Base-by-base conservation (phyloP, 1,140 invertebrate species). In the Pseudachorutes palmiensis region DNA sequence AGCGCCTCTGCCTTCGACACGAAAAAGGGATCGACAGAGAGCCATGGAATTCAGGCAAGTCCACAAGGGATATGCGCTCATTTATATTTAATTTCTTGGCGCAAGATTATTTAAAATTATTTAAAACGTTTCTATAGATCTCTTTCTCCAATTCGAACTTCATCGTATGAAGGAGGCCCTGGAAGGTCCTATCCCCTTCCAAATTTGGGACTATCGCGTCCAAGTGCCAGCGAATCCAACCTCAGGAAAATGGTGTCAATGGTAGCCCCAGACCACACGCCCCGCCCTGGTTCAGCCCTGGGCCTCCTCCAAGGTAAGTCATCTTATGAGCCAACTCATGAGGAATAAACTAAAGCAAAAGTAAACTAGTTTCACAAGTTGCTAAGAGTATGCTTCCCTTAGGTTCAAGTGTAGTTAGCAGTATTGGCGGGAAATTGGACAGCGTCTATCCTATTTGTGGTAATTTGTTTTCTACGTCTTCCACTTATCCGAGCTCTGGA, bases 191-290 rank as follows among this genome's bases (percentile, higher is more conserved):
- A 61, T 55, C 62, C 72, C 48, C 63, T 74, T 58, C 77, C 77
- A 31, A 76, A 70, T 70, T 72, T 79, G 3, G 75, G 75, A 55
- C 64, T 80, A 57, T 75, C 78, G 28, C 73, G 81, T 68, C 78
- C 79, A 45, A 82, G 79, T 69, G 78, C 77, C 30, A 82, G 80
- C 72, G 81, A 80, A 76, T 82, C 77, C 14, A 81, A 81, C 74
- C 72, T 82, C 32, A 73, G 77, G 14, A 79, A 78, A 71, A 75
- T 77, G 33, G 70, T 77, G n/a, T 78, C 78, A n/a, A 75, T 79
- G 24, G 72, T 69, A 14, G 70, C 70, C n/a, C 73, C 71, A 14
- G 78, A 79, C 30, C 67, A 77, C 28, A 74, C 76, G 26, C 76
- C 76, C 24, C 70, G 79, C 48, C 79, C 79, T 26, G 79, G 80